Conservation (phyloP, 2,888 invertebrate genomes). For the Neoaliturus tenellus region DNA sequence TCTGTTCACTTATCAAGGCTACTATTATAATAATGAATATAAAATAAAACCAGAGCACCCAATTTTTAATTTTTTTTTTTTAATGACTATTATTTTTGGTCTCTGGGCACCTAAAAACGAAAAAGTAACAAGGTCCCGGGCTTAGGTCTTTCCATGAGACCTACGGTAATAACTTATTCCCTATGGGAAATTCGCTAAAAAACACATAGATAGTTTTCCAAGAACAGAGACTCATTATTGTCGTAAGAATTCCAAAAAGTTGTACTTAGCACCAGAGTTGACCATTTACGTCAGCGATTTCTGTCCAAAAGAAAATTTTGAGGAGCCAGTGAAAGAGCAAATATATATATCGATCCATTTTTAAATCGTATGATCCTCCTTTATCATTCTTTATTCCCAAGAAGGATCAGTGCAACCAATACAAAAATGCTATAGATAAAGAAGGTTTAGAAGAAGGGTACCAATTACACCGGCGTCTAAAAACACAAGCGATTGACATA, state of each 20-base stretch:
- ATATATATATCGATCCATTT: constrained; percentile 59
- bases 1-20: no score
- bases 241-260: constrained; percentile 54
- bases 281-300: constrained; percentile 47
- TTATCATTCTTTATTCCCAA: constrained; percentile 59
- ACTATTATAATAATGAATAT: no score
- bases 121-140: no score
- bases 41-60: no score
- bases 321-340: constrained; percentile 56
- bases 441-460: constrained; percentile 53
- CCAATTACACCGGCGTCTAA: constrained; percentile 33
- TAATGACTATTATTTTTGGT: no score
- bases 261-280: constrained; percentile 55
- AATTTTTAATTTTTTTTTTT: no score
- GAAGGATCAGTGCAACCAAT: constrained; percentile 61
- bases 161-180: no score
- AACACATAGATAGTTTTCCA: constrained; percentile 56
- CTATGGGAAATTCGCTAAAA: no score
- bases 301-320: constrained; percentile 35
- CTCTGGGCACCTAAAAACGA: no score
- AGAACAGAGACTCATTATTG: constrained; percentile 56
- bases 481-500: constrained; percentile 57
- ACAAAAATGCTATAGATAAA: constrained; percentile 56
- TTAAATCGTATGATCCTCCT: constrained; percentile 56
- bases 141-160: no score